Percentiles rank a stretch among this genome's conserved stretches.
Evolutionary conservation across 1,140 invertebrate genomes (phyloP).

Genomic region (Diorhabda sublineata): DNA sequence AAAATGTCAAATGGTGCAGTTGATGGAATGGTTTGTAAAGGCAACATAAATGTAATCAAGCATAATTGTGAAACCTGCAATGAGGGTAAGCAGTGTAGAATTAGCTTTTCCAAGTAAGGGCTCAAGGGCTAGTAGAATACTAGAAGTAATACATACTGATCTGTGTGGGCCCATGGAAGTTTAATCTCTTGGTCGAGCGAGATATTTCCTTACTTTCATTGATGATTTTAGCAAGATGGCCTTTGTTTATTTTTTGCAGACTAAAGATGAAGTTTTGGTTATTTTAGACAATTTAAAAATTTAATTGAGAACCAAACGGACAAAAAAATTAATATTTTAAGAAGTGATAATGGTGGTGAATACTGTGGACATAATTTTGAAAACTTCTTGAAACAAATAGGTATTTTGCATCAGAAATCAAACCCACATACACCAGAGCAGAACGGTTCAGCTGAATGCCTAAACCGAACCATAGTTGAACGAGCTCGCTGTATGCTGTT

Average conservation of each 20-base stretch:
- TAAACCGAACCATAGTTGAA: conserved; percentile 40
- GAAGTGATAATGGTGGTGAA: conserved; percentile 34
- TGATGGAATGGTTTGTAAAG: conserved; percentile 25
- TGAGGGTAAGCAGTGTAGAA: conserved; percentile 38
- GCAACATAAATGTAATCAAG: conserved; percentile 15
- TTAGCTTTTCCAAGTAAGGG: conserved; percentile 33
- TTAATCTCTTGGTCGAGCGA: background rate
- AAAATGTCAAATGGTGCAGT: conserved; percentile 26
- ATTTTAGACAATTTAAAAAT: conserved; percentile 23
- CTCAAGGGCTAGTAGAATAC: conserved; percentile 23
- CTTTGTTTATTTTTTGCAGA: conserved; percentile 23
- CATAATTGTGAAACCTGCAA: conserved; percentile 36
- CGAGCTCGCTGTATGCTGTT: conserved; percentile 34
- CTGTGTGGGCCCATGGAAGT: conserved; percentile 11
- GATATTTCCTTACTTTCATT: conserved; percentile 5
- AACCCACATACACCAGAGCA: conserved; percentile 46
- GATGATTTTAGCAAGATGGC: conserved; percentile 22
- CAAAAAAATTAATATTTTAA: conserved; percentile 41
- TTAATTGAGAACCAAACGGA: conserved; percentile 20
- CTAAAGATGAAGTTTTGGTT: conserved; percentile 16
- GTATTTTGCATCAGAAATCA: conserved; percentile 44
- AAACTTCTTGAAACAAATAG: conserved; percentile 31
- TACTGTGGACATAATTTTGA: conserved; percentile 27
- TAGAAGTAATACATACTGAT: conserved; percentile 36
- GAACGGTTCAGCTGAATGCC: conserved; percentile 46